Conservation (phyloP, 2,797 vertebrate genomes). For the Gymnothorax reevesii region DNA sequence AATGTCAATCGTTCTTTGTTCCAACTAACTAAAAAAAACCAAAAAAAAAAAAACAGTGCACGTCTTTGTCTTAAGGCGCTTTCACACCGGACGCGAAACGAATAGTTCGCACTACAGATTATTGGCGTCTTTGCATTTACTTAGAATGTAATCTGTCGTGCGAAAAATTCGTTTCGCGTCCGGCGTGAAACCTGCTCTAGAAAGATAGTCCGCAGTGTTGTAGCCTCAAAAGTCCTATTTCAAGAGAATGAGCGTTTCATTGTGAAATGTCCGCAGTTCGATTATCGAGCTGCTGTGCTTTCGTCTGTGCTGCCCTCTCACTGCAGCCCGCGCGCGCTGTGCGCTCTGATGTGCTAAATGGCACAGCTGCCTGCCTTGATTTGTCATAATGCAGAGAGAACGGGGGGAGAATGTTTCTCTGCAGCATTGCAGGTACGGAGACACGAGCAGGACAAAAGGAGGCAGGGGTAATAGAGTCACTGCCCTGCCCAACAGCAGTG, state of each 20-base stretch:
- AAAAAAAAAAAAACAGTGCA: background rate
- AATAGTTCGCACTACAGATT: no score
- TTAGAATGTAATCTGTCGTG: no score
- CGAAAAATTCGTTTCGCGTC: no score
- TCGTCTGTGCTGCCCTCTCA: slow-evolving; percentile 11
- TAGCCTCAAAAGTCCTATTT: background rate
- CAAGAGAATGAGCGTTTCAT: slow-evolving; percentile 6
- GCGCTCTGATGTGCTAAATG: slow-evolving; percentile 43
- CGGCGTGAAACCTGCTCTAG: no score
- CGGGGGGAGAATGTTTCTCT: slow-evolving; percentile 50
- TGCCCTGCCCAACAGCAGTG: slow-evolving; percentile 28
- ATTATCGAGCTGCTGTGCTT: slow-evolving; percentile 20
- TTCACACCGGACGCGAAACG: no score
- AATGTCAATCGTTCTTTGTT: slow-evolving; percentile 10
- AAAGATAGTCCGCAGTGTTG: slow-evolving; percentile 9
- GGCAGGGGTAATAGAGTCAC: slow-evolving; percentile 40
- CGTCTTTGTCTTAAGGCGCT: background rate
- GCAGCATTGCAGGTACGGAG: slow-evolving; percentile 65
- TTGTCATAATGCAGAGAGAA: slow-evolving; percentile 68
- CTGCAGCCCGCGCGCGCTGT: slow-evolving; percentile 8
- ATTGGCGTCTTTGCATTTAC: no score
- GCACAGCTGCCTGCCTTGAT: slow-evolving; percentile 58
- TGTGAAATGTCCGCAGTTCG: slow-evolving; percentile 20
- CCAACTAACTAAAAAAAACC: background rate
- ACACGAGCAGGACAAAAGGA: slow-evolving; percentile 52